These are phyloP conservation scores for Anastatus disparis DNA, from an alignment of 1,140 invertebrate species.

Conservation along the genomic window DNA sequence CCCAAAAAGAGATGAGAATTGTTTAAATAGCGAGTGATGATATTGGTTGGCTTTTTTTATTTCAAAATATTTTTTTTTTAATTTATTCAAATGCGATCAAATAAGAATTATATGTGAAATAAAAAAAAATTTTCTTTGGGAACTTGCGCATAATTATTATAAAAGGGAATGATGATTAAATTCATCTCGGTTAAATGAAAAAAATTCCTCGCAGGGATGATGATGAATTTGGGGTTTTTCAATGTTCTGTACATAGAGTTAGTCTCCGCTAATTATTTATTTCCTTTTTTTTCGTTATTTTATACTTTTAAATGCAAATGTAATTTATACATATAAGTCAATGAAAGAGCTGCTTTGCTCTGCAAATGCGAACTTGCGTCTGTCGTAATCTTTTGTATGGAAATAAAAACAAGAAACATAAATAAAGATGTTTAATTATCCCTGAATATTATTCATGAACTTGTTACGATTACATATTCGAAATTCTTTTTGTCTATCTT, in stretches of 20 bases:
- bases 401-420: constrained; percentile 41
- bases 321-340: constrained; percentile 48
- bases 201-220: constrained; percentile 32
- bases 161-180: constrained; percentile 12
- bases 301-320: constrained; percentile 47
- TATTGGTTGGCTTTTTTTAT: constrained; percentile 21
- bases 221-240: constrained; percentile 38
- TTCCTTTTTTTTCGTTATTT: constrained; percentile 48
- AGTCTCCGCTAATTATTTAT: constrained; percentile 54
- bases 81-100: neutral
- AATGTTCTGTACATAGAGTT: constrained; percentile 52
- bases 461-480: neutral
- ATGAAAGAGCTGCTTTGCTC: constrained; percentile 41
- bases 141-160: neutral
- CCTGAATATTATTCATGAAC: constrained; percentile 30
- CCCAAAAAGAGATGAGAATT: constrained; percentile 6
- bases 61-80: neutral
- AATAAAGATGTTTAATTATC: constrained; percentile 36
- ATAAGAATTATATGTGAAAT: constrained; percentile 6
- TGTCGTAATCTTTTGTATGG: constrained; percentile 44
- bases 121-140: constrained; percentile 16
- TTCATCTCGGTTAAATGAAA: constrained; percentile 23
- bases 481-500: neutral
- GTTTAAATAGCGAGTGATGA: neutral
- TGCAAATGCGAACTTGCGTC: constrained; percentile 33